Evolutionary conservation across 2,888 invertebrate genomes (phyloP), one percentile per base, ranked within the genome.

Genomic region (Acanthosoma haemorrhoidale): DNA sequence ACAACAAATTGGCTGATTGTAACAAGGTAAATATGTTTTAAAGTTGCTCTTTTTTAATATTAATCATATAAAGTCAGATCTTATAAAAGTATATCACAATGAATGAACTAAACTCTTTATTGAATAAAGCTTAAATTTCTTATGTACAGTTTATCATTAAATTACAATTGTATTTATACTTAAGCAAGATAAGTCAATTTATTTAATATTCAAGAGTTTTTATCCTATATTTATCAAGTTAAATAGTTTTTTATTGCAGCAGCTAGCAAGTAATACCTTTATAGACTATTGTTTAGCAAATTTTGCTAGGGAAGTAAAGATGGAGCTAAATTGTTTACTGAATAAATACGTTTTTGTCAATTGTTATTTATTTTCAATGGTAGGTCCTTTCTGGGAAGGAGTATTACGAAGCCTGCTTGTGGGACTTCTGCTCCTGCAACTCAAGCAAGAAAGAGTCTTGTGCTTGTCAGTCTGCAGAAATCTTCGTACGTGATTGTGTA

Each of bases 401-500:
- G 1, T 82, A 92, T 57, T 79, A 90, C 43, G 86, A 87, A 67
- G 86, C 90, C 0, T 95, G 94, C 75, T 84, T 86, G 66, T 89
- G 88, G 83, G 93, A 94, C 78, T 93, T 88, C 78, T 94, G 94
- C 78, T 84, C 85, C 21, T 88, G 89, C 74, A 82, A 83, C 8
- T 43, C 64, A 13, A 79, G 84, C 0, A 80, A 79, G 6, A 81
- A 83, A 76, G 76, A 41, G 2, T 75, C 76, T 76, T 93, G 93
- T 77, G 89, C 88, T 0, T 93, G 93, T 77, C 85, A 87, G 73
- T 88, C 91, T 0, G 83, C 93, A 69, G 84, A 88, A 0, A 89
- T 91, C 68, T 89, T 90, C 77, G 88, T 91, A 0, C 85, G 87
- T 75, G 90, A 92, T 75, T 94, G 94, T 77, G 81, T 83, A 3